A percentile compares a stretch with the other conserved stretches of the same genome.
Evolutionary conservation across 2,888 invertebrate species (phyloP).

Genomic region (Nudaria mundana): DNA sequence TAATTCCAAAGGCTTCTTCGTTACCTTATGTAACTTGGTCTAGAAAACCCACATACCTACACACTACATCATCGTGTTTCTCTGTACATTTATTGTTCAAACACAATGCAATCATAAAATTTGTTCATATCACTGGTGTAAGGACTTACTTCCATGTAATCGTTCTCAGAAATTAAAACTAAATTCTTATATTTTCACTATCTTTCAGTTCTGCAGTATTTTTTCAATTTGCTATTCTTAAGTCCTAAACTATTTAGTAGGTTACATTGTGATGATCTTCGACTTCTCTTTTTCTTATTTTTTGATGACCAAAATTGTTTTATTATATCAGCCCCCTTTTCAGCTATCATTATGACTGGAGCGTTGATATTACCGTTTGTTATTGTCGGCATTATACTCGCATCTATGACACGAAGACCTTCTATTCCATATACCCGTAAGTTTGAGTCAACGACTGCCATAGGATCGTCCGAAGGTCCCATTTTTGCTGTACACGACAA

Average conservation of each 20-base stretch:
- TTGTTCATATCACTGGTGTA: background rate
- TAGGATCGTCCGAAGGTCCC: conserved; percentile 88
- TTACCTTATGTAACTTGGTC: too few relatives aligned
- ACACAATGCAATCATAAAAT: background rate
- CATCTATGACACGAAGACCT: conserved; percentile 91
- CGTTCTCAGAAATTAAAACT: conserved; percentile 16
- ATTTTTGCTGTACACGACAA: conserved; percentile 92
- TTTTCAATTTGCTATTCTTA: conserved; percentile 30
- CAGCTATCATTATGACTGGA: conserved; percentile 93
- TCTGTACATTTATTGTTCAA: too few relatives aligned
- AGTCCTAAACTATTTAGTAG: conserved; percentile 40
- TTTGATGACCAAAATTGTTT: conserved; percentile 84
- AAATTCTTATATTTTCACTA: conserved; percentile 46
- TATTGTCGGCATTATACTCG: conserved; percentile 93
- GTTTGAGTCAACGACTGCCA: conserved; percentile 90
- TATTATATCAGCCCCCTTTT: conserved; percentile 91
- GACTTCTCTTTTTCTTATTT: conserved; percentile 43
- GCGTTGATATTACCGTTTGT: conserved; percentile 94
- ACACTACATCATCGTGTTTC: too few relatives aligned
- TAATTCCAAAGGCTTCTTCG: too few relatives aligned
- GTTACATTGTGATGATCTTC: conserved; percentile 49
- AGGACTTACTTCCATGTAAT: background rate
- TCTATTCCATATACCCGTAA: conserved; percentile 88
- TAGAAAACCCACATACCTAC: too few relatives aligned
- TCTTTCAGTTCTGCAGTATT: conserved; percentile 50